Evolutionary conservation across 2,888 invertebrate species (phyloP).

Genomic region (Lasioglossum vierecki): DNA sequence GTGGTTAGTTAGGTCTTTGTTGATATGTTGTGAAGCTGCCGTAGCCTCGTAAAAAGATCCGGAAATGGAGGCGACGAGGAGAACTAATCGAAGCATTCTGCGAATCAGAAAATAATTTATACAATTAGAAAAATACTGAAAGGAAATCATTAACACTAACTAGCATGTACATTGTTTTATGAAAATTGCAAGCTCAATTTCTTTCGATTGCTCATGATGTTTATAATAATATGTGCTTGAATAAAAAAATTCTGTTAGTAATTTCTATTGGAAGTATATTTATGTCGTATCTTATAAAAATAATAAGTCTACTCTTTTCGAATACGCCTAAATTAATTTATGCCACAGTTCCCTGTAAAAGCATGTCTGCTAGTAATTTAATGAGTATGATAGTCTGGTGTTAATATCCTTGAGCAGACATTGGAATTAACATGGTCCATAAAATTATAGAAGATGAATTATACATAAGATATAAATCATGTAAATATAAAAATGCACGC

Average conservation of each 20-base stretch:
- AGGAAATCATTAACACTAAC: neutral
- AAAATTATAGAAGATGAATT: neutral
- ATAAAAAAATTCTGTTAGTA: neutral
- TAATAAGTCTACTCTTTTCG: neutral
- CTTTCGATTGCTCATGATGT: neutral
- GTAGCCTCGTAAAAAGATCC: conserved; percentile 61
- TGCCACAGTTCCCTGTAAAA: neutral
- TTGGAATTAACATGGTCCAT: neutral
- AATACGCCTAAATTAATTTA: neutral
- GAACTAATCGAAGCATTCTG: conserved; percentile 67
- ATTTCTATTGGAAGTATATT: neutral
- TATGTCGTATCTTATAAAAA: neutral
- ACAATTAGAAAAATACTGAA: neutral
- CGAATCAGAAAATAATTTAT: conserved; percentile 18
- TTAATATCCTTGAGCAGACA: neutral
- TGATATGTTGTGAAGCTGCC: conserved; percentile 64
- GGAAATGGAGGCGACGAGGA: conserved; percentile 61
- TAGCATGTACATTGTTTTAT: neutral
- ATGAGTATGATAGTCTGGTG: neutral
- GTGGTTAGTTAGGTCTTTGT: conserved; percentile 75
- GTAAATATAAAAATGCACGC: neutral
- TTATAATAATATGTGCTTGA: neutral
- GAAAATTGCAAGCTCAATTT: neutral
- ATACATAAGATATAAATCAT: neutral
- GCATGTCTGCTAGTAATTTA: neutral